Conservation (phyloP, 2,113 vertebrate genomes). For the Triplophysa rosa region DNA sequence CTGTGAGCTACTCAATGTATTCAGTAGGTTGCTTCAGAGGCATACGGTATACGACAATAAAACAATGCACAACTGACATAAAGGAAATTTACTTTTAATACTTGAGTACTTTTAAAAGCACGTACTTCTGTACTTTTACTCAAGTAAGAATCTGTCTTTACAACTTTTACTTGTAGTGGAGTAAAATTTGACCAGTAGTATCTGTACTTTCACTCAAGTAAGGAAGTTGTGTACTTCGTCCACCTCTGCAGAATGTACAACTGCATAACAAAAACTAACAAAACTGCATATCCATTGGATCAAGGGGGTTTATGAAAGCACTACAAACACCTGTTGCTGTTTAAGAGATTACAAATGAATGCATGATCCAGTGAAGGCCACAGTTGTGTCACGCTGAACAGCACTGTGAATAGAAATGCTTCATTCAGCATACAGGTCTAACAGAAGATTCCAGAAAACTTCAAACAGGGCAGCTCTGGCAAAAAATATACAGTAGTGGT, state of each 20-base stretch:
- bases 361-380: neutral
- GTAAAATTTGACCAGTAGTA: too few relatives aligned
- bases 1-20: too few relatives aligned
- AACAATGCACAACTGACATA: too few relatives aligned
- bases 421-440: constrained; percentile 34
- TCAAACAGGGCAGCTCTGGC: neutral
- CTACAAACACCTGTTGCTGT: constrained; percentile 16
- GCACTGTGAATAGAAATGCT: constrained; percentile 35
- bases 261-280: neutral
- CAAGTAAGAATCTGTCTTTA: too few relatives aligned
- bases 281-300: constrained; percentile 1
- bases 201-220: too few relatives aligned
- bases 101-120: too few relatives aligned
- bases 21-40: too few relatives aligned
- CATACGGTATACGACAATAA: too few relatives aligned
- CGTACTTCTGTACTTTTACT: too few relatives aligned
- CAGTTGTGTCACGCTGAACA: neutral
- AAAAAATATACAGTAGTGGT: neutral
- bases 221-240: too few relatives aligned
- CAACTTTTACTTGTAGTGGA: too few relatives aligned
- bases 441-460: constrained; percentile 36
- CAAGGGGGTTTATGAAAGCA: neutral
- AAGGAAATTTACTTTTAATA: too few relatives aligned
- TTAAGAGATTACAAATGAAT: constrained; percentile 14
- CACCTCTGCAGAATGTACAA: neutral